phyloP scores from a whole-genome alignment of 92 coral and sea anemone species.

The Virgularia gustaviana region DNA sequence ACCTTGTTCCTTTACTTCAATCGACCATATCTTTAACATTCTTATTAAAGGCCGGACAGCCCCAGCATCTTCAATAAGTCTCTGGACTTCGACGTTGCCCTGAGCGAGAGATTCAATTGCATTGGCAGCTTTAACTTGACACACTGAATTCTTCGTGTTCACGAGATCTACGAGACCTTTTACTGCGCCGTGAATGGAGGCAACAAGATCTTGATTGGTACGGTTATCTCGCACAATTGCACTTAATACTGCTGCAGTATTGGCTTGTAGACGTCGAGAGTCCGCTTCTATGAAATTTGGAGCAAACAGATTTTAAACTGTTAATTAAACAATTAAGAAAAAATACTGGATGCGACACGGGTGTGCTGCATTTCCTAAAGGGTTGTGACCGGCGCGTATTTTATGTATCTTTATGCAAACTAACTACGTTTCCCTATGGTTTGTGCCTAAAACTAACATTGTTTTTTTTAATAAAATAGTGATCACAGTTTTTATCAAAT shows the following conservation, averaged over 20 bases:
- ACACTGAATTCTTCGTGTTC: constrained; percentile 67
- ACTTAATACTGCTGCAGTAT: constrained; percentile 91
- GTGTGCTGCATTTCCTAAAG: neutral
- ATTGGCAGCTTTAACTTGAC: constrained; percentile 98
- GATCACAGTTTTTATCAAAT: no score
- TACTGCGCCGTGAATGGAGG: constrained; percentile 75
- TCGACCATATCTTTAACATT: constrained; percentile 90
- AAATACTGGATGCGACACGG: neutral
- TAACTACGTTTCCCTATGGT: no score
- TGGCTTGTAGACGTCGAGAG: constrained; percentile 91
- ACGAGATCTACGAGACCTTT: constrained; percentile 73
- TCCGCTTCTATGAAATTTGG: constrained; percentile 57
- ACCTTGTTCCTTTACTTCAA: constrained; percentile 96
- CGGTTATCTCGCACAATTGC: constrained; percentile 71
- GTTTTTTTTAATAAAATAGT: no score
- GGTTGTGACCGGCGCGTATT: neutral
- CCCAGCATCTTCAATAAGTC: constrained; percentile 77
- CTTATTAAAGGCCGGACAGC: constrained; percentile 91
- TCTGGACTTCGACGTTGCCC: constrained; percentile 82
- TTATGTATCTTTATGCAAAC: no score
- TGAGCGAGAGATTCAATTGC: constrained; percentile 84
- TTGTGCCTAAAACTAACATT: no score
- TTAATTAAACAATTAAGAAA: neutral
- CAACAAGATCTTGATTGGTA: constrained; percentile 78
- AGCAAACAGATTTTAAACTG: neutral